Percentiles rank a stretch among this genome's conserved stretches.
Conservation (phyloP, 2,113 vertebrate species). For the Chloropsis cyanopogon region DNA sequence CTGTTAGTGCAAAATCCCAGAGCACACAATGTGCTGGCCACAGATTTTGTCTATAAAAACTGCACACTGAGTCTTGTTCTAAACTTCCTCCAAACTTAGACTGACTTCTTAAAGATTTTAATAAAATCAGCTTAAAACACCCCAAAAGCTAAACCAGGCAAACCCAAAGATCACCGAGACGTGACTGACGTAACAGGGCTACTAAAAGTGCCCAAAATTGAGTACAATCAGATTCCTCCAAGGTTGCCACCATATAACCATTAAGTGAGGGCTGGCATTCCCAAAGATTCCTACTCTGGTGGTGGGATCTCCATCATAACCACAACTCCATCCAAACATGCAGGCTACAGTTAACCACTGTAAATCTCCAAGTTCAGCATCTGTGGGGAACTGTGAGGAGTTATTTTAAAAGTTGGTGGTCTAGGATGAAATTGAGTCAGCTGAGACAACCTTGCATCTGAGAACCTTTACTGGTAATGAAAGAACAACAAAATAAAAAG, state of each 20-base stretch:
- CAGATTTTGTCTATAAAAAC: not conserved
- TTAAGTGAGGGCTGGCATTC: not conserved
- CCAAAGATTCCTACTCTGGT: not conserved
- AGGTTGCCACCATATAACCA: not conserved
- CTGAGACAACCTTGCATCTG: accelerated
- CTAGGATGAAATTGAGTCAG: no score
- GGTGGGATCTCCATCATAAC: not conserved
- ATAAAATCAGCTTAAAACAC: not conserved
- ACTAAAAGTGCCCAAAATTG: not conserved
- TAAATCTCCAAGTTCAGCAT: not conserved
- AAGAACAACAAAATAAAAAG: no score
- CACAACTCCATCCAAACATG: not conserved
- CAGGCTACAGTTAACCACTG: not conserved
- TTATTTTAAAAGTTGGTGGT: no score
- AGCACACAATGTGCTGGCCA: not conserved
- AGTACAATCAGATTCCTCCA: not conserved
- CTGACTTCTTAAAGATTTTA: not conserved
- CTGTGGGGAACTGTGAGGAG: not conserved
- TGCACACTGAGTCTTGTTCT: not conserved
- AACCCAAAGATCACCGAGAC: not conserved
- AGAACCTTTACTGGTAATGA: not conserved
- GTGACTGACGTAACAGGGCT: not conserved
- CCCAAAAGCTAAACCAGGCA: not conserved
- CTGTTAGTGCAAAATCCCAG: not conserved
- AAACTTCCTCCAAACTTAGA: not conserved